phyloP scores from a whole-genome alignment of 1,140 invertebrate species.

The Teleogryllus occipitalis region DNA sequence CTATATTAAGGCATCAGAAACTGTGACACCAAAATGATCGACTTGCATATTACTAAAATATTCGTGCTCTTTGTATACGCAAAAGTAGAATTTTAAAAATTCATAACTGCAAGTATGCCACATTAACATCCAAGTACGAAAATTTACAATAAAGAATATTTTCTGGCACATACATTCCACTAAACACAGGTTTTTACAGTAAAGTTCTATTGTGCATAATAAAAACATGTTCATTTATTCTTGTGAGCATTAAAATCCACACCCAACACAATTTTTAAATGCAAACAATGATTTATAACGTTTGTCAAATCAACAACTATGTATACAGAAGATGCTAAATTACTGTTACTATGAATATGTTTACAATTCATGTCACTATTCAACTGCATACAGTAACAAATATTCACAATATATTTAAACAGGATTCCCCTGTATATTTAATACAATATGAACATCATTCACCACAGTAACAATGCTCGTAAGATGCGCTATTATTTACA shows the following conservation, averaged over 20 bases:
- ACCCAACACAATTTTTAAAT: conserved; percentile 5
- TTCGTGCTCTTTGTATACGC: neutral
- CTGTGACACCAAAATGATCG: neutral
- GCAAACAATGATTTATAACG: neutral
- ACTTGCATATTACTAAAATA: neutral
- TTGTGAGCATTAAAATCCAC: neutral
- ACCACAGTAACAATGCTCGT: neutral
- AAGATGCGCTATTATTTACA: neutral
- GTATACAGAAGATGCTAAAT: neutral
- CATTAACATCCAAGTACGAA: neutral
- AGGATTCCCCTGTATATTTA: neutral
- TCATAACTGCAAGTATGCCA: neutral
- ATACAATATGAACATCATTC: neutral
- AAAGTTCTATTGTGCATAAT: neutral
- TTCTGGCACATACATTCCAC: neutral
- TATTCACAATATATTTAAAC: neutral
- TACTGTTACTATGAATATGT: neutral
- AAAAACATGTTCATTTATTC: conserved; percentile 2
- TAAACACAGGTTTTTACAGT: neutral
- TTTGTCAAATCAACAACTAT: neutral
- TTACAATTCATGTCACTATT: neutral
- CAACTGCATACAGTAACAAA: neutral
- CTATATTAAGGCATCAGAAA: neutral
- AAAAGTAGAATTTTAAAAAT: neutral
- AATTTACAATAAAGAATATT: neutral